These are phyloP conservation scores for Agrypnus murinus DNA, from an alignment of 2,888 invertebrate species.

Conservation along the genomic window DNA sequence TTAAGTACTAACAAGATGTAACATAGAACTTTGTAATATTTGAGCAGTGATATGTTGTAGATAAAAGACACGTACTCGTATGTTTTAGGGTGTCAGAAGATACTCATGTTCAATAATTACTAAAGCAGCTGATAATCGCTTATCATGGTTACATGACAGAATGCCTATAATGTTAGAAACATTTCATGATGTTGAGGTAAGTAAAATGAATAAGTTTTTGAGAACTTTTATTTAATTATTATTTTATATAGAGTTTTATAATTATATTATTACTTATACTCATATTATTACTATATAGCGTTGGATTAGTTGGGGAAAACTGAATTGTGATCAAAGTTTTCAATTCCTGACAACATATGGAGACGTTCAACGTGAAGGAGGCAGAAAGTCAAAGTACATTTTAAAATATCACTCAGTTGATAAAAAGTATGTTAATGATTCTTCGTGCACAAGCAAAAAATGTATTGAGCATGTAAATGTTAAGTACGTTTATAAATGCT, in stretches of 20 bases:
- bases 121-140: constrained; percentile 26
- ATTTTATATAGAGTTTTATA: too few relatives aligned
- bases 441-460: constrained; percentile 1
- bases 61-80: too few relatives aligned
- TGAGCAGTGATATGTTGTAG: too few relatives aligned
- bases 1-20: too few relatives aligned
- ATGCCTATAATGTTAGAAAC: constrained; percentile 34
- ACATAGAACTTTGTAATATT: too few relatives aligned
- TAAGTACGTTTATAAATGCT: constrained; percentile 25
- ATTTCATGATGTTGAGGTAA: constrained; percentile 31
- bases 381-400: background rate
- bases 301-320: constrained; percentile 11
- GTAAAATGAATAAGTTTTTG: too few relatives aligned
- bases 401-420: constrained; percentile 34
- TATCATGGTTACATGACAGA: constrained; percentile 32
- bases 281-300: too few relatives aligned
- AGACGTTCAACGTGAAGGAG: background rate
- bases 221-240: too few relatives aligned
- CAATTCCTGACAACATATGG: constrained; percentile 18
- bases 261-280: too few relatives aligned
- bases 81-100: constrained; percentile 19
- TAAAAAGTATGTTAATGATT: constrained; percentile 22
- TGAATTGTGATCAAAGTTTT: background rate
- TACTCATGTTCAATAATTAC: constrained; percentile 38
- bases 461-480: constrained; percentile 8